Base-by-base conservation (phyloP, 2,888 invertebrate species). In the Itoplectis maculator region DNA sequence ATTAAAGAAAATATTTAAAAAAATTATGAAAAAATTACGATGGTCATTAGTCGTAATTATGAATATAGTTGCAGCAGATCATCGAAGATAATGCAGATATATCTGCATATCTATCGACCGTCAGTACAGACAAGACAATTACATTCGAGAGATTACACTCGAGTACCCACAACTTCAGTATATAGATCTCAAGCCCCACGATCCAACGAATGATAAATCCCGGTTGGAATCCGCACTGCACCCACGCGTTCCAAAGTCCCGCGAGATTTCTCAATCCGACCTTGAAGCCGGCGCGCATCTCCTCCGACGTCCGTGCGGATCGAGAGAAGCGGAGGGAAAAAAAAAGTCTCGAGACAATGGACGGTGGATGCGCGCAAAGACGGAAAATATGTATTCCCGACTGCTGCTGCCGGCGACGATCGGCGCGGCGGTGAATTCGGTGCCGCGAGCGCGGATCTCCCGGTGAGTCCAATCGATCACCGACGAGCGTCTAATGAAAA, bases 401-500 rank as follows among this genome's bases (percentile, higher is more conserved):
- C 4, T 13, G 23, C 40, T 5, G 13, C 18, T 42, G 63, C 13
- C 56, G 29, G 15, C 51, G 61, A 29, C 29, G 29, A 29, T 5
- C 5, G 2, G 5, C 5, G 18, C n/a, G 51, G 63, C 63, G 65
- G 49, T 45, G 63, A 56, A 56, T 79, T 74, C 20, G 68, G 47
- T 69, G 20, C 23, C 51, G 18, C 9, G 9, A 13, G 29, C 51
- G 18, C 20, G 15, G 49, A 11, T 13, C 56, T 66, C 37, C 20
- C 61, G 74, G 69, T 69, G 74, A 77, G 73, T 73, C 69, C 76
- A 63, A 83, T 83, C 79, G 76, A 83, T 79, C 82, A 79, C 76
- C n/a, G 61, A 83, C 54, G 9, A 73, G 51, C 37, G 72, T 66
- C 72, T 73, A 83, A 83, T 83, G 79, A 79, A 79, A 79, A 83